Conservation (phyloP, 2,888 invertebrate genomes). For the Margaritifera margaritifera region DNA sequence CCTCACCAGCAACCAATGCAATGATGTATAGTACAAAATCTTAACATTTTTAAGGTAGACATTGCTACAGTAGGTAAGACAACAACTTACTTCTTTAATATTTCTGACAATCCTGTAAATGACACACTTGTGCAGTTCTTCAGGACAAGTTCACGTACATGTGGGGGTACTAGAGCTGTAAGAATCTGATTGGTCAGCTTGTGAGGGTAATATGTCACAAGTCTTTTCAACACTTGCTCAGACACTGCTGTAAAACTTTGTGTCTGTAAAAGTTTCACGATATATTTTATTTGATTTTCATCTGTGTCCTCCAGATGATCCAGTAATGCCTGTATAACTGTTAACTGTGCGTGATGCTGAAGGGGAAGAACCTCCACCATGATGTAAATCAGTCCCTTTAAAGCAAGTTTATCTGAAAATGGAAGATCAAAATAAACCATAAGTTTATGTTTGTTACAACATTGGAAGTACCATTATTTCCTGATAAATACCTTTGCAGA, state of each 20-base stretch:
- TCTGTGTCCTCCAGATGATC: slow-evolving; percentile 7
- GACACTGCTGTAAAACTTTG: slow-evolving; percentile 36
- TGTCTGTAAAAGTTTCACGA: slow-evolving; percentile 21
- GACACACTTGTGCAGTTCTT: slow-evolving; percentile 22
- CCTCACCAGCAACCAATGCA: too few relatives aligned
- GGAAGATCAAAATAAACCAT: too few relatives aligned
- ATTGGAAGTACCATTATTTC: too few relatives aligned
- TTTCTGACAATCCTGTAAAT: slow-evolving; percentile 20
- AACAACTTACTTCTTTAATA: too few relatives aligned
- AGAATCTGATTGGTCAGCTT: slow-evolving; percentile 32
- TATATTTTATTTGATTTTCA: neutral
- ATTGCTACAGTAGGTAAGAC: too few relatives aligned
- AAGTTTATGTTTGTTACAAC: too few relatives aligned
- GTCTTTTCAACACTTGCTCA: slow-evolving; percentile 26
- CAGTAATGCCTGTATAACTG: slow-evolving; percentile 12
- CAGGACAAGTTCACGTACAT: slow-evolving; percentile 33
- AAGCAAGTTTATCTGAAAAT: too few relatives aligned
- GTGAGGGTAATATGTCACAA: slow-evolving; percentile 33
- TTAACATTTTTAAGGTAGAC: too few relatives aligned
- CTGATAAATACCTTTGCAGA: too few relatives aligned
- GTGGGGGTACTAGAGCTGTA: slow-evolving; percentile 30
- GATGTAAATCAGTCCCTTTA: too few relatives aligned
- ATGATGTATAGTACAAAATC: too few relatives aligned
- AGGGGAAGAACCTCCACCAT: slow-evolving; percentile 8
- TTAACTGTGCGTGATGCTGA: slow-evolving; percentile 2